Percentiles rank a stretch among this genome's conserved stretches.
Conservation (phyloP, 1,140 invertebrate genomes). For the Ips typographus region DNA sequence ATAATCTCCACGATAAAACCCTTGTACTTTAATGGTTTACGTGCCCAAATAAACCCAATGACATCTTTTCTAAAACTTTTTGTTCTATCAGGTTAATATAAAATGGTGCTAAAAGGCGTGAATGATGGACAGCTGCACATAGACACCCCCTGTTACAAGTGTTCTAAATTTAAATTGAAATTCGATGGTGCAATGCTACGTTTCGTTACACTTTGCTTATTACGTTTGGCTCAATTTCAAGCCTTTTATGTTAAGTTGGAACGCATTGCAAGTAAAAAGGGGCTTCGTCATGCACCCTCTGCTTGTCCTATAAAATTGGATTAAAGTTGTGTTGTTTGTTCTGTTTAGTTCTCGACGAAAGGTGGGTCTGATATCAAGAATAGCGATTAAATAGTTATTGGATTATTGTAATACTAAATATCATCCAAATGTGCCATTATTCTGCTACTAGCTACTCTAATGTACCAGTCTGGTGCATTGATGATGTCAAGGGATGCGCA, state of each 20-base stretch:
- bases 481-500: too few species aligned
- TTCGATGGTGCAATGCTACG: slow-evolving; percentile 19
- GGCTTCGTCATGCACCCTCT: too few species aligned
- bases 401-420: too few species aligned
- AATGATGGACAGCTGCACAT: slow-evolving; percentile 12
- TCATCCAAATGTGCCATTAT: too few species aligned
- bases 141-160: slow-evolving; percentile 6
- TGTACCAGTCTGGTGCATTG: too few species aligned
- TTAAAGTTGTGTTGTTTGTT: too few species aligned
- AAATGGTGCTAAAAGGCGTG: background rate
- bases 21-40: background rate
- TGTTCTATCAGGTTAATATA: background rate
- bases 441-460: too few species aligned
- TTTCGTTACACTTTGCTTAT: slow-evolving; percentile 27
- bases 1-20: background rate
- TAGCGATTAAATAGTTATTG: too few species aligned
- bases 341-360: too few species aligned
- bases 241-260: slow-evolving; percentile 13
- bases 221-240: slow-evolving; percentile 21
- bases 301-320: too few species aligned
- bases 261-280: slow-evolving; percentile 1
- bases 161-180: slow-evolving; percentile 26
- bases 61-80: background rate
- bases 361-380: too few species aligned
- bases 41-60: slow-evolving; percentile 1